Conservation (phyloP, 2,888 invertebrate genomes). For the Ormyrus rosae region DNA sequence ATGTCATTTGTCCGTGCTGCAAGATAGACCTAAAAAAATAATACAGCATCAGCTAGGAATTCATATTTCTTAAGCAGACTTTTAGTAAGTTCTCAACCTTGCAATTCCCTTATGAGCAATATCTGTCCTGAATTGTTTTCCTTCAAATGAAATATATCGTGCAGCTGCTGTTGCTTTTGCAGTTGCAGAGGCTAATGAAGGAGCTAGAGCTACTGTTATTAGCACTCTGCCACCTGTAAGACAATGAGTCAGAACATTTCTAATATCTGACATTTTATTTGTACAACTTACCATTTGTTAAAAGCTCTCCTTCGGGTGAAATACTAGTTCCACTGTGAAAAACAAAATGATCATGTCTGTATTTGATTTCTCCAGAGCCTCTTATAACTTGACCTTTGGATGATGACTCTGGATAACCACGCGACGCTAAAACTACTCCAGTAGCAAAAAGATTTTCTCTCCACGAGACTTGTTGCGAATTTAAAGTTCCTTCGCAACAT, state of each 20-base stretch:
- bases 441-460: constrained; percentile 83
- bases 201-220: constrained; percentile 84
- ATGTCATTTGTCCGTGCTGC: constrained; percentile 84
- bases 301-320: constrained; percentile 79
- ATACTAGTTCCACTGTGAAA: constrained; percentile 91
- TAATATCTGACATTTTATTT: neutral
- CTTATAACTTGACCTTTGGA: constrained; percentile 92
- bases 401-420: constrained; percentile 93
- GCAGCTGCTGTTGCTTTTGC: constrained; percentile 85
- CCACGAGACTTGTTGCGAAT: constrained; percentile 81
- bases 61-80: too few species aligned
- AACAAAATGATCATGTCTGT: constrained; percentile 79
- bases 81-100: constrained; percentile 75
- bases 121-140: constrained; percentile 91
- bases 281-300: constrained; percentile 82
- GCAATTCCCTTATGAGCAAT: constrained; percentile 92
- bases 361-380: constrained; percentile 79
- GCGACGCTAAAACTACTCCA: constrained; percentile 95
- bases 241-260: neutral
- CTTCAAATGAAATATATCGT: constrained; percentile 86
- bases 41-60: too few species aligned
- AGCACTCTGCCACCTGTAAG: constrained; percentile 89
- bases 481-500: constrained; percentile 84
- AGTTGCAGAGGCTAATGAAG: constrained; percentile 84
- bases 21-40: constrained; percentile 77